Conservation (phyloP, 2,113 vertebrate genomes). For the Todiramphus saurophagus region DNA sequence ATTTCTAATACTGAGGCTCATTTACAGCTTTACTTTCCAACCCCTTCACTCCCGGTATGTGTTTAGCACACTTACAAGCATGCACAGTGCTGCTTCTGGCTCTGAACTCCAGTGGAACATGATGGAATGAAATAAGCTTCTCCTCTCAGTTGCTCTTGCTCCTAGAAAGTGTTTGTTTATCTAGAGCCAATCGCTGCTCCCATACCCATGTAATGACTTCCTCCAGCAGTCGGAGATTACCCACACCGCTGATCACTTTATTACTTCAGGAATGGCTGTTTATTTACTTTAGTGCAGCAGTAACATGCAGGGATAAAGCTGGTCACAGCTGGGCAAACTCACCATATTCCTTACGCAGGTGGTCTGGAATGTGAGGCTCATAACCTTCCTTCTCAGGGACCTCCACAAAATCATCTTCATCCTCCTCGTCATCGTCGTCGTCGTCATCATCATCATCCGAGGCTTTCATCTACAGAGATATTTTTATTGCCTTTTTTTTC, state of each 20-base stretch:
- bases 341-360: slow-evolving; percentile 88
- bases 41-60: neutral
- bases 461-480: slow-evolving; percentile 69
- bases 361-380: slow-evolving; percentile 87
- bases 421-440: slow-evolving; percentile 55
- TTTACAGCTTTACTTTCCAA: neutral
- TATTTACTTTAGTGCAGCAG: slow-evolving; percentile 68
- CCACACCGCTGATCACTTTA: slow-evolving; percentile 70
- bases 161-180: slow-evolving; percentile 69
- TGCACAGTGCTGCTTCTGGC: neutral
- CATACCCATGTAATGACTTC: slow-evolving; percentile 66
- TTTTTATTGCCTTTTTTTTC: neutral
- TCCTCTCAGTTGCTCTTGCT: neutral
- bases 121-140: slow-evolving; percentile 54
- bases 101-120: neutral
- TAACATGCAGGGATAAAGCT: slow-evolving; percentile 52
- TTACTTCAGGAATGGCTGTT: slow-evolving; percentile 76
- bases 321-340: slow-evolving; percentile 79
- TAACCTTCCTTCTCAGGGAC: slow-evolving; percentile 97
- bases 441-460: slow-evolving; percentile 27
- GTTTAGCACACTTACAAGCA: neutral
- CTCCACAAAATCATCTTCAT: slow-evolving; percentile 89
- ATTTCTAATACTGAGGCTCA: neutral
- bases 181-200: slow-evolving; percentile 29
- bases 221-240: slow-evolving; percentile 72